Evolutionary conservation across 2,888 invertebrate species (phyloP), one percentile per base, ranked within the genome.

Genomic region (Eubasilissa splendida): DNA sequence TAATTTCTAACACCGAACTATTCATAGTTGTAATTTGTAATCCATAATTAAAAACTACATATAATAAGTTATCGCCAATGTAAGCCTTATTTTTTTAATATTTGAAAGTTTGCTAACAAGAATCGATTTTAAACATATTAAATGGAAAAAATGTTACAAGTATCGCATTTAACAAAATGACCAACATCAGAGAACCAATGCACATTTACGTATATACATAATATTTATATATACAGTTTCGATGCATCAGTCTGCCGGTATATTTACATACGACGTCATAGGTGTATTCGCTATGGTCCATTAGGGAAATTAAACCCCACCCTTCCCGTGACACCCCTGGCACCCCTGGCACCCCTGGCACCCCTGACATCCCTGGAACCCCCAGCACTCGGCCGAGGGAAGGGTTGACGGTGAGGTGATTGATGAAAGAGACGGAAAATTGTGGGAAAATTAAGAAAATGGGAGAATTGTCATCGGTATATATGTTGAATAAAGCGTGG

Each of bases 271-370:
- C 76, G 31, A 73, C 53, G 56, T 12, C 79, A 31, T 42, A 66
- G 71, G 54, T 71, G 31, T 53, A 54, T 31, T n/a, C 71, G 60
- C 76, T 59, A 73, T 76, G 82, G 79, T 82, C 82, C 82, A 82
- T 82, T 82, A 82, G 82, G 76, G 82, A 75, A 82, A 82, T 82
- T 82, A 82, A 82, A 82, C 76, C 79, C 52, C 75, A 58, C 75
- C 52, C 53, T n/a, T 33, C 58, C 58, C 31, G 50, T 14, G 52
- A 12, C 12, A 3, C 12, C 68, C 33, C 9, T 7, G 14, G n/a
- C 50, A 66, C 31, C 71, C 56, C 71, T 22, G 7, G n/a, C 50
- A 66, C 31, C 71, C 56, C 71, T 22, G 7, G 42, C 42, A 9
- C 56, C 71, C 56, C 68, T 22, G 22, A 10, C 50, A 66, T 12